Conservation (phyloP, 2,888 invertebrate genomes). For the Protodeltote pygarga region DNA sequence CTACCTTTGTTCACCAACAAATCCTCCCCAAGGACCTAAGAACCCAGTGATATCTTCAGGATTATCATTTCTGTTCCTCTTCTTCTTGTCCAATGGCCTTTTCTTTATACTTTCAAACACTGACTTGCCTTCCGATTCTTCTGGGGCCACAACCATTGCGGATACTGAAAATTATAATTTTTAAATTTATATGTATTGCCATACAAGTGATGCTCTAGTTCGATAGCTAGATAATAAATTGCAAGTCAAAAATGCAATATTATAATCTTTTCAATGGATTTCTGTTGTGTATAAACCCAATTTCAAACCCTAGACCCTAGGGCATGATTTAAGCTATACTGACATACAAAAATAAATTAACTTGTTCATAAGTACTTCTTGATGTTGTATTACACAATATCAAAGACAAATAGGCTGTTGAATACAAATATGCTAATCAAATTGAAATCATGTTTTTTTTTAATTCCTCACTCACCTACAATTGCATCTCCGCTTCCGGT, state of each 20-base stretch:
- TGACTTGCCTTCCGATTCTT: constrained; percentile 92
- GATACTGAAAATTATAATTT: constrained; percentile 67
- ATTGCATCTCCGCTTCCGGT: constrained; percentile 75
- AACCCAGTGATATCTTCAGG: constrained; percentile 98
- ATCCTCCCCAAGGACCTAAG: constrained; percentile 99
- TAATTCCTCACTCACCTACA: constrained; percentile 72
- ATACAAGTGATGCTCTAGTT: too few relatives aligned
- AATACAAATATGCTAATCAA: too few relatives aligned
- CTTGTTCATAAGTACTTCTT: too few relatives aligned
- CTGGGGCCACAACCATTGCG: constrained; percentile 89
- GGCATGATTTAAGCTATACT: too few relatives aligned
- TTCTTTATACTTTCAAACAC: constrained; percentile 95
- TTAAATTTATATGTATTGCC: not conserved
- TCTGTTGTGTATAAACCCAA: too few relatives aligned
- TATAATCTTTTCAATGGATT: too few relatives aligned
- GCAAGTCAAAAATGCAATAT: too few relatives aligned
- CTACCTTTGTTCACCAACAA: constrained; percentile 93
- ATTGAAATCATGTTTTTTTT: not conserved
- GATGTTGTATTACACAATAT: too few relatives aligned
- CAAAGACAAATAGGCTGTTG: too few relatives aligned
- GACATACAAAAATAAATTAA: too few relatives aligned
- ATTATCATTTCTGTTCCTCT: constrained; percentile 95
- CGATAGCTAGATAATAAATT: too few relatives aligned
- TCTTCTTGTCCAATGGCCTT: constrained; percentile 92
- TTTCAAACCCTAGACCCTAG: too few relatives aligned